Conservation (phyloP, 2,888 invertebrate genomes). For the Calameuta filiformis region DNA sequence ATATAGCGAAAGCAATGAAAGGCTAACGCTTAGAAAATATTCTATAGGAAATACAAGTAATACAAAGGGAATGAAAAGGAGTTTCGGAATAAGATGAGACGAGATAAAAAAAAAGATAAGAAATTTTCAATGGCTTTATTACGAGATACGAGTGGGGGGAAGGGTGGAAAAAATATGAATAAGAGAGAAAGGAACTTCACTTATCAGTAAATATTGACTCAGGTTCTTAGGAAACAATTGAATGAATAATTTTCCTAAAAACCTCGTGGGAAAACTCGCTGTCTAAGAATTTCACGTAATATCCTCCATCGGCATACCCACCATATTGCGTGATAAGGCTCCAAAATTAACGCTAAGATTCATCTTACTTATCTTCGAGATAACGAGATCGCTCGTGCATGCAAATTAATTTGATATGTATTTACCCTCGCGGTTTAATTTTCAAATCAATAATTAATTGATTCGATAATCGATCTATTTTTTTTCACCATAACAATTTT, state of each 20-base stretch:
- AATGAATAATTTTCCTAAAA: slow-evolving; percentile 50
- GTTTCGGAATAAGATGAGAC: neutral
- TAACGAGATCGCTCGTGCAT: neutral
- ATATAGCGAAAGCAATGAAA: neutral
- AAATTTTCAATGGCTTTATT: neutral
- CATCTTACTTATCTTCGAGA: neutral
- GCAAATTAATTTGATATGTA: neutral
- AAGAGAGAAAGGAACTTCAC: neutral
- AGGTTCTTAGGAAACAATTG: slow-evolving; percentile 34
- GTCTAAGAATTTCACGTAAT: slow-evolving; percentile 13
- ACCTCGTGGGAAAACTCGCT: slow-evolving; percentile 28
- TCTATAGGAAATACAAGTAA: neutral
- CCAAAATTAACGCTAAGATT: neutral
- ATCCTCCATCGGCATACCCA: neutral
- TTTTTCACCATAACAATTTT: neutral
- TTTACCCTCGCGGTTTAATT: neutral
- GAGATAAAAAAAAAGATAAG: neutral
- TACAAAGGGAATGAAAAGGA: neutral
- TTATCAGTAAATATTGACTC: slow-evolving; percentile 40
- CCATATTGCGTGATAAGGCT: neutral
- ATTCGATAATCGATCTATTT: neutral
- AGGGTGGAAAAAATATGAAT: slow-evolving; percentile 5
- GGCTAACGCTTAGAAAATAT: neutral
- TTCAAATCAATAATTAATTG: neutral
- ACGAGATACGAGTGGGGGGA: neutral